Evolutionary conservation across 2,113 vertebrate species (phyloP).

Genomic region (Dascyllus trimaculatus): DNA sequence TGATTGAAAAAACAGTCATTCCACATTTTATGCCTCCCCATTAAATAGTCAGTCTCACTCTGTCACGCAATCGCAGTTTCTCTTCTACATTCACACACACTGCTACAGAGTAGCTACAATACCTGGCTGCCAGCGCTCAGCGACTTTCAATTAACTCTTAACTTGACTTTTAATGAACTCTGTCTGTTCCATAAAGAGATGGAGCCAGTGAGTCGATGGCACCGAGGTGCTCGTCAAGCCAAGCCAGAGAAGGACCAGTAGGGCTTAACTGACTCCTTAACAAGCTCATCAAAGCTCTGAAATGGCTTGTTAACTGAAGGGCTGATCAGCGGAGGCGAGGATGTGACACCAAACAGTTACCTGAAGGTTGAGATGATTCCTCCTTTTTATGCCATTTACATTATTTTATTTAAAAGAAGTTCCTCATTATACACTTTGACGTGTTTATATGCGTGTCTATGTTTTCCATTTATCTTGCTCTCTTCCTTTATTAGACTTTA

Average conservation of each 20-base stretch:
- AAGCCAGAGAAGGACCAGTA: slow-evolving; percentile 24
- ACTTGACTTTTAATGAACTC: slow-evolving; percentile 68
- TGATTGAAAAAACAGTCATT: background rate
- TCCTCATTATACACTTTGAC: background rate
- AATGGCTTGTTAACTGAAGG: slow-evolving; percentile 15
- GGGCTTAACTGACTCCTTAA: slow-evolving; percentile 34
- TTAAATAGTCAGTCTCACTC: background rate
- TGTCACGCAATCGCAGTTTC: slow-evolving; percentile 5
- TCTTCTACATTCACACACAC: background rate
- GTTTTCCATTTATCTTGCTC: background rate
- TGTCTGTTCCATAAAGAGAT: slow-evolving; percentile 63
- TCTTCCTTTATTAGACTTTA: background rate
- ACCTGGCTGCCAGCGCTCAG: slow-evolving; percentile 21
- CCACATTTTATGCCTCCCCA: background rate
- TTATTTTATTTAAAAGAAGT: background rate
- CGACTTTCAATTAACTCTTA: slow-evolving; percentile 61
- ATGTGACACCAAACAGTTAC: background rate
- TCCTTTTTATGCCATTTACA: background rate
- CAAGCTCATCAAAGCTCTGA: slow-evolving; percentile 43
- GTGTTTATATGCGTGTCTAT: background rate
- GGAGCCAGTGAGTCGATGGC: slow-evolving; percentile 14
- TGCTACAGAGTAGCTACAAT: background rate
- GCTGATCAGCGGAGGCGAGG: background rate
- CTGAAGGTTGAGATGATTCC: background rate
- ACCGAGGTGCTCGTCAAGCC: slow-evolving; percentile 9